Conservation (phyloP, 2,113 vertebrate genomes). For the Gymnorhina tibicen region DNA sequence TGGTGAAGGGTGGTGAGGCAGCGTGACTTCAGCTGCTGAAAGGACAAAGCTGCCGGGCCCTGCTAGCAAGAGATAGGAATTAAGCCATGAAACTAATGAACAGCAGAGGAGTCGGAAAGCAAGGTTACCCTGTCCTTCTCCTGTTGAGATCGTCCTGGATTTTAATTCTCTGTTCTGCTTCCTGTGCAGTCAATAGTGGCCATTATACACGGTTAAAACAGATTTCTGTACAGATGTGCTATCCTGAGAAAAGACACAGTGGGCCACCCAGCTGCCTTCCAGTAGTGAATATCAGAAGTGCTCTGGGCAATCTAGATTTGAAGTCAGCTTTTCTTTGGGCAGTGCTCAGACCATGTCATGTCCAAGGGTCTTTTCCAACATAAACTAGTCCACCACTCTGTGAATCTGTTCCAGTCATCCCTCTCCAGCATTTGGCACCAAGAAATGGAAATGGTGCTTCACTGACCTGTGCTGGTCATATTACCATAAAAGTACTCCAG, state of each 20-base stretch:
- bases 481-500: not conserved
- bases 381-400: not conserved
- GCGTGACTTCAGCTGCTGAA: constrained; percentile 4
- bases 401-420: not conserved
- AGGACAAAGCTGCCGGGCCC: constrained; percentile 40
- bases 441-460: not conserved
- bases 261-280: not conserved
- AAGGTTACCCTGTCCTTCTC: constrained; percentile 47
- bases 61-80: constrained; percentile 66
- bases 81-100: constrained; percentile 62
- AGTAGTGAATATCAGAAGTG: not conserved
- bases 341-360: not conserved
- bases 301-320: not conserved
- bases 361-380: not conserved
- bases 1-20: not conserved
- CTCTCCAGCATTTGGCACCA: not conserved
- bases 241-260: not conserved
- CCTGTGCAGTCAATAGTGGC: not conserved
- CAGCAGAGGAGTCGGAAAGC: not conserved
- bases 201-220: not conserved
- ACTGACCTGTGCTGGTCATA: not conserved
- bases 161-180: not conserved
- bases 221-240: not conserved
- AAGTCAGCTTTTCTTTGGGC: not conserved
- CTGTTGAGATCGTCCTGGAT: not conserved